phyloP scores from a whole-genome alignment of 2,113 vertebrate genomes.

The Copsychus sechellarum region DNA sequence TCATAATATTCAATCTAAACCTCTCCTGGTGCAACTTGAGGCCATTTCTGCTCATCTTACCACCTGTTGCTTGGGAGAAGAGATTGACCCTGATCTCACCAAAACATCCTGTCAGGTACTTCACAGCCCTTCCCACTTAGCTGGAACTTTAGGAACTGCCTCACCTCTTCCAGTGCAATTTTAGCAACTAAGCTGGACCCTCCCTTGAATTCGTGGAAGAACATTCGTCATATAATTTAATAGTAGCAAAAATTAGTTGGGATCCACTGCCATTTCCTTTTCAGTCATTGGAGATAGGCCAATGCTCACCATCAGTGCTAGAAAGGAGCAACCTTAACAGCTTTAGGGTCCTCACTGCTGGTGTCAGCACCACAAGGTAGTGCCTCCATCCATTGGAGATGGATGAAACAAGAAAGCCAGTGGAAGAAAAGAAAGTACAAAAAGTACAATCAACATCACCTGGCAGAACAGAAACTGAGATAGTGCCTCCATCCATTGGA shows the following conservation, averaged over 20 bases:
- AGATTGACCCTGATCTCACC: rapidly evolving
- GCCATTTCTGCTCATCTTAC: background rate
- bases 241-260: background rate
- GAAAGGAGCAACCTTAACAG: background rate
- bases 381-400: background rate
- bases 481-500: background rate
- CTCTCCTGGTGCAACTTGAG: background rate
- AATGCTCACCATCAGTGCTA: background rate
- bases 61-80: background rate
- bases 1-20: background rate
- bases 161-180: background rate
- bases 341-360: background rate
- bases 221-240: background rate
- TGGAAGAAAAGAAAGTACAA: background rate
- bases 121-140: background rate
- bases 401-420: background rate
- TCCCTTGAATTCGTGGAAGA: background rate
- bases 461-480: background rate
- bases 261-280: background rate
- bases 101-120: background rate
- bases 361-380: background rate
- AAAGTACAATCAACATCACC: background rate
- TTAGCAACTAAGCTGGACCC: background rate
- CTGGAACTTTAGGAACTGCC: background rate
- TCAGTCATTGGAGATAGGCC: background rate